Base-by-base conservation (phyloP, 2,888 invertebrate species). In the Diarsia brunnea region DNA sequence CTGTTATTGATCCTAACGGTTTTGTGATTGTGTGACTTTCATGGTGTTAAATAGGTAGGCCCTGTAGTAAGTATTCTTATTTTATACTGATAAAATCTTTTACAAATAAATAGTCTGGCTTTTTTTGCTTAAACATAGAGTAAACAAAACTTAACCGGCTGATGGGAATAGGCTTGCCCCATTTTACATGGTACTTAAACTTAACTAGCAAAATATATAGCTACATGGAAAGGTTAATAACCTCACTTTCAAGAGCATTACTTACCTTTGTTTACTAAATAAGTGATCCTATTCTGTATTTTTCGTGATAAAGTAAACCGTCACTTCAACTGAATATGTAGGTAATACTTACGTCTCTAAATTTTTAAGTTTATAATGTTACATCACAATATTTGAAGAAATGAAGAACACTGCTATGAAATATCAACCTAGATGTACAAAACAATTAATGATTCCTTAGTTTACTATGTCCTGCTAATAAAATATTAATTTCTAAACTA, bases 1-100 rank as follows among this genome's bases (percentile, higher is more conserved):
- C 63, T 81, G 78, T 84, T 82, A 83, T 88, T 84, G 85, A 86
- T 77, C 77, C 78, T 84, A 77, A 79, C 67, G 74, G 51, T 69
- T 81, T 84, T 82, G 68, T 78, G 81, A 82, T 81, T 76, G 55
- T 78, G 70, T 79, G 73, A 78, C 67, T 80, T 79, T 73, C 24
- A 65, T 78, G 8, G 38, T 51, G 53, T 38, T 83, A 55, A 83
- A 83, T 75, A 73, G 64, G 61, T 64, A 53, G 27, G 24, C 51
- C 65, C 19, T 72, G 47, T 70, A 63, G 60, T 75, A 73, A n/a
- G n/a, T n/a, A n/a, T n/a, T n/a, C n/a, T n/a, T n/a, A n/a, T n/a
- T 81, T 77, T 14, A 74, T 63, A 76, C 49, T 65, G 19, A 49
- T 82, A 79, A 79, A 74, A 82, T 73, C 24, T 68, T 65, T 65